Evolutionary conservation across 2,888 invertebrate species (phyloP), one percentile per base, ranked within the genome.

Genomic region (Brassicogethes aeneus): DNA sequence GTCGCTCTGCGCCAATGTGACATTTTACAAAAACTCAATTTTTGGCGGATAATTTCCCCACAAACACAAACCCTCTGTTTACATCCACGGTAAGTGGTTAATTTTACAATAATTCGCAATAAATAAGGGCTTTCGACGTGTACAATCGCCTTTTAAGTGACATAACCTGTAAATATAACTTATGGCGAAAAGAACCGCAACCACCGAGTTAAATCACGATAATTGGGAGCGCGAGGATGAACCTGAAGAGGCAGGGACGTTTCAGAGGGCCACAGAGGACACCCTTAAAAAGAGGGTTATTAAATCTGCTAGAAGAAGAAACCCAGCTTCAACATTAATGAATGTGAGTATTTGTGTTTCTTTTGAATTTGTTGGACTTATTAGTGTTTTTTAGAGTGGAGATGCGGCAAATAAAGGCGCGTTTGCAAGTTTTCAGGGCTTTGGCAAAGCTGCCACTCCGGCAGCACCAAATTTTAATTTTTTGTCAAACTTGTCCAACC

Each of bases 181-280:
- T 36, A 87, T 86, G 86, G 74, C 84, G 53, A 92, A 92, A 70
- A 76, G 92, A 47, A 68, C 71, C 52, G 88, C 91, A 16, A 75
- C 80, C 3, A 74, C 74, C 15, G 83, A 89, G 42, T 66, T 92
- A 48, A 89, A 84, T 66, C 85, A 85, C 56, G 83, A 85, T 8
- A 91, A 91, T 63, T 91, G 91, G 90, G 80, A 90, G 61, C 70
- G 78, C 44, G 88, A 87, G 40, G 84, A 86, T 1, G 79, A 79
- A 37, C 71, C 74, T 0, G 87, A 89, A 60, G 83, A 88, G 54
- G 77, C 80, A 50, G 90, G 90, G 5, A 74, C 71, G 23, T 90
- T 89, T 63, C 70, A 72, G 52, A 65, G 69, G 53, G 80, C 80
- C 12, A 76, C 83, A 1, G 77, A 79, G 29, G 83, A 85, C 35